Evolutionary conservation across 2,888 invertebrate species (phyloP).

Genomic region (Acleris emargana): DNA sequence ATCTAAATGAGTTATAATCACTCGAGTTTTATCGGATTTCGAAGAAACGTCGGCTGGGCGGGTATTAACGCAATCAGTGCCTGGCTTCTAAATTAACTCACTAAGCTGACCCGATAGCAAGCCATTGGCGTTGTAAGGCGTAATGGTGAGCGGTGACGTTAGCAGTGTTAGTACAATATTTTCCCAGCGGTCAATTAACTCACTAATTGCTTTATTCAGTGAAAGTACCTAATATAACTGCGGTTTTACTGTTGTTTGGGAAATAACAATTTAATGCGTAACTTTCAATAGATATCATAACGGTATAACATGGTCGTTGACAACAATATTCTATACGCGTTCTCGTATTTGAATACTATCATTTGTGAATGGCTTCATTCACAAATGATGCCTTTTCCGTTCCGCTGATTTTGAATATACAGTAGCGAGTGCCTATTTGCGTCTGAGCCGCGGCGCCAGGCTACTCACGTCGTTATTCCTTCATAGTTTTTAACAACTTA

Average conservation of each 20-base stretch:
- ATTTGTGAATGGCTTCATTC: slow-evolving; percentile 21
- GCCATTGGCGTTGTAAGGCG: too few relatives aligned
- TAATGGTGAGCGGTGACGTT: slow-evolving; percentile 10
- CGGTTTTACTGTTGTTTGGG: not conserved
- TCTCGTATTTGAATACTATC: not conserved
- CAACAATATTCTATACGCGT: not conserved
- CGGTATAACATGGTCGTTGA: not conserved
- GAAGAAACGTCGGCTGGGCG: not conserved
- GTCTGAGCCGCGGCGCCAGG: slow-evolving; percentile 12
- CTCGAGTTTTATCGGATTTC: slow-evolving; percentile 1
- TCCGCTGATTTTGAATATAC: slow-evolving; percentile 15
- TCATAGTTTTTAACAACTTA: slow-evolving; percentile 17
- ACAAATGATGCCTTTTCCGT: slow-evolving; percentile 23
- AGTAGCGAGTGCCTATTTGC: slow-evolving; percentile 19
- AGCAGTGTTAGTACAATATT: slow-evolving; percentile 3
- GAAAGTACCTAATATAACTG: slow-evolving; percentile 15
- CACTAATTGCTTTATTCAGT: slow-evolving; percentile 31
- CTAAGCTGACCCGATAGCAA: too few relatives aligned
- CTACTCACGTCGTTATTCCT: slow-evolving; percentile 7
- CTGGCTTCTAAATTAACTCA: too few relatives aligned
- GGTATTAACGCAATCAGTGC: not conserved
- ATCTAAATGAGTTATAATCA: not conserved
- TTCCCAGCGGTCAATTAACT: slow-evolving; percentile 19
- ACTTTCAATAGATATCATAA: slow-evolving; percentile 3
- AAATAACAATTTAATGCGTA: slow-evolving; percentile 11